These are phyloP conservation scores for Philereme vetulata DNA, from an alignment of 2,888 invertebrate genomes.

Conservation along the genomic window DNA sequence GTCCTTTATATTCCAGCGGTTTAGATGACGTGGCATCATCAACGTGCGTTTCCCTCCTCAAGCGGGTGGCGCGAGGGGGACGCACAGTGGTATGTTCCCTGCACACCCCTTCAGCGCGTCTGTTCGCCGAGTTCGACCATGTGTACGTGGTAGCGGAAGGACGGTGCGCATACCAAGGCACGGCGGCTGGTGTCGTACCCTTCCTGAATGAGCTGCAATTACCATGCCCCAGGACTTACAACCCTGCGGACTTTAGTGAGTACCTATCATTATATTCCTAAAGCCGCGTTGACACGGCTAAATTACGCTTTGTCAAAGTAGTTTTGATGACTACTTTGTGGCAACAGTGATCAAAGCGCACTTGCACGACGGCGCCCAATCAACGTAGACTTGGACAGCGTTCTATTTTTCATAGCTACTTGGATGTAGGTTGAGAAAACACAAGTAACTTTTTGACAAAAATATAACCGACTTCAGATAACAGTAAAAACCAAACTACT, in stretches of 20 bases:
- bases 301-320: too few species aligned
- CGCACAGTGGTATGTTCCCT: slow-evolving; percentile 97
- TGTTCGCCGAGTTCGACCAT: slow-evolving; percentile 96
- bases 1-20: slow-evolving; percentile 85
- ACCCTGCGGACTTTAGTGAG: slow-evolving; percentile 98
- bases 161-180: slow-evolving; percentile 95
- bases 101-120: slow-evolving; percentile 97
- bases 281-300: too few species aligned
- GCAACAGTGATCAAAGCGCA: too few species aligned
- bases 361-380: too few species aligned
- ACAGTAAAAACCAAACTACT: too few species aligned
- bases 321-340: too few species aligned
- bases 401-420: too few species aligned
- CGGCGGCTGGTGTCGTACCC: slow-evolving; percentile 90
- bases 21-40: slow-evolving; percentile 95
- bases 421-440: too few species aligned
- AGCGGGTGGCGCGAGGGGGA: slow-evolving; percentile 92
- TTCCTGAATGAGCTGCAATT: slow-evolving; percentile 90
- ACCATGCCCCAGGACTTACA: slow-evolving; percentile 95
- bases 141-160: slow-evolving; percentile 95
- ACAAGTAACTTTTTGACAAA: too few species aligned
- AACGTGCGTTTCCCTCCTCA: slow-evolving; percentile 94
- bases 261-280: slow-evolving; percentile 32
- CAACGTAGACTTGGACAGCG: not conserved
- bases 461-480: too few species aligned